Percentiles rank a stretch among this genome's conserved stretches.
Conservation (phyloP, 37 sponge, comb jelly and placozoan genomes). For the Cladorhizidae sp. region DNA sequence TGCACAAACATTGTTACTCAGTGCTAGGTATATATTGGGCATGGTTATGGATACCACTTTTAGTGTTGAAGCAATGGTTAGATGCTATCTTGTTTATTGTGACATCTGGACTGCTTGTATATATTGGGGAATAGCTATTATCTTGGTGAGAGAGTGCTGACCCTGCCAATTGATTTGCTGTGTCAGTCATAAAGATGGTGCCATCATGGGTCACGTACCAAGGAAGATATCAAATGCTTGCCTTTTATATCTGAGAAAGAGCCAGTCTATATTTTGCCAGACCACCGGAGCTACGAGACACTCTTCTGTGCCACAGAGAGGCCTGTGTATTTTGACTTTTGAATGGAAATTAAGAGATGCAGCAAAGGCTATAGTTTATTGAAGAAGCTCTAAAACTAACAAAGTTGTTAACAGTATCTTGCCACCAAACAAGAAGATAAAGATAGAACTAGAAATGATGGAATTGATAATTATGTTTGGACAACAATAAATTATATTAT, state of each 20-base stretch:
- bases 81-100: constrained; percentile 43
- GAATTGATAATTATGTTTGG: not conserved
- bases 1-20: no score
- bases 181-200: constrained; percentile 13
- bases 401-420: not conserved
- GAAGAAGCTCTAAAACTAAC: not conserved
- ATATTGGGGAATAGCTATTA: constrained; percentile 10
- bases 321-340: constrained; percentile 29
- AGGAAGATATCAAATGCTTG: constrained; percentile 29
- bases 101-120: constrained; percentile 51
- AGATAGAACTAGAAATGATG: not conserved
- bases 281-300: constrained; percentile 26
- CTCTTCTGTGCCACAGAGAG: constrained; percentile 11
- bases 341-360: not conserved
- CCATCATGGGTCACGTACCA: constrained; percentile 28
- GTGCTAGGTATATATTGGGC: no score
- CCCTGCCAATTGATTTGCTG: constrained; percentile 31
- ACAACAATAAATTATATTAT: constrained; percentile 1
- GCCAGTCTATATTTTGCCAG: constrained; percentile 13
- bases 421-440: constrained; percentile 14
- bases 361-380: not conserved
- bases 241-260: constrained; percentile 18
- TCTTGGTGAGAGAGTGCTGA: constrained; percentile 25
- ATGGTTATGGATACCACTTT: no score
- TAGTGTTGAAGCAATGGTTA: constrained; percentile 31